Evolutionary conservation across 2,797 vertebrate species (phyloP).

Genomic region (Cryptoprocta ferox): DNA sequence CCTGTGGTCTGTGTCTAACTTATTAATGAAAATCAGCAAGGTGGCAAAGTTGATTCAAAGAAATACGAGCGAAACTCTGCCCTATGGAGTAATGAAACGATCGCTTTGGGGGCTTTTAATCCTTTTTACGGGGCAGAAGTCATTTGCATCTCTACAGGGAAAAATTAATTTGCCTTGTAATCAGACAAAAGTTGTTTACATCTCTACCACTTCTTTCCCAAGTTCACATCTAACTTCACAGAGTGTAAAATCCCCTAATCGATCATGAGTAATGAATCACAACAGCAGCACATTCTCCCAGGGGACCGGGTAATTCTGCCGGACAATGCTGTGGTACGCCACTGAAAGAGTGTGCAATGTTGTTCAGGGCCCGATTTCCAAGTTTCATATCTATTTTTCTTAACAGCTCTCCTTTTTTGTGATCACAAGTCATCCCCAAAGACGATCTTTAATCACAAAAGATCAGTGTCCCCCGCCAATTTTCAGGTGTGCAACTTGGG

Average conservation of each 20-base stretch:
- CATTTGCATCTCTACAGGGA: not conserved
- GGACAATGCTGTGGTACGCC: not conserved
- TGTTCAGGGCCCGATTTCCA: not conserved
- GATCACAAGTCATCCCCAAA: not conserved
- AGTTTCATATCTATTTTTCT: not conserved
- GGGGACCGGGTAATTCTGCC: not conserved
- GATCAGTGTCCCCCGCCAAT: accelerated
- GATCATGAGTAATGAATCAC: not conserved
- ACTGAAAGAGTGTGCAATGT: too few species aligned
- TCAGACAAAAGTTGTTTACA: not conserved
- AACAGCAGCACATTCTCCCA: not conserved
- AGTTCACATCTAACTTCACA: not conserved
- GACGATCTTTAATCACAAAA: not conserved
- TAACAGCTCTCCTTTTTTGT: not conserved
- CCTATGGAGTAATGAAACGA: not conserved
- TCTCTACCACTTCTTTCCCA: not conserved
- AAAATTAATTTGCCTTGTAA: not conserved
- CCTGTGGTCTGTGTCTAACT: not conserved
- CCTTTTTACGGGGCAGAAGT: not conserved
- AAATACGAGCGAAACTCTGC: not conserved
- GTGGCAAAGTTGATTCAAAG: not conserved
- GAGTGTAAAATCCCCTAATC: not conserved
- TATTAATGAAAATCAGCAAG: not conserved
- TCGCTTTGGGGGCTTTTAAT: not conserved
- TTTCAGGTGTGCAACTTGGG: not conserved